Evolutionary conservation across 92 coral and sea anemone genomes (phyloP), one percentile per base, ranked within the genome.

Genomic region (Palythoa heliodiscus): DNA sequence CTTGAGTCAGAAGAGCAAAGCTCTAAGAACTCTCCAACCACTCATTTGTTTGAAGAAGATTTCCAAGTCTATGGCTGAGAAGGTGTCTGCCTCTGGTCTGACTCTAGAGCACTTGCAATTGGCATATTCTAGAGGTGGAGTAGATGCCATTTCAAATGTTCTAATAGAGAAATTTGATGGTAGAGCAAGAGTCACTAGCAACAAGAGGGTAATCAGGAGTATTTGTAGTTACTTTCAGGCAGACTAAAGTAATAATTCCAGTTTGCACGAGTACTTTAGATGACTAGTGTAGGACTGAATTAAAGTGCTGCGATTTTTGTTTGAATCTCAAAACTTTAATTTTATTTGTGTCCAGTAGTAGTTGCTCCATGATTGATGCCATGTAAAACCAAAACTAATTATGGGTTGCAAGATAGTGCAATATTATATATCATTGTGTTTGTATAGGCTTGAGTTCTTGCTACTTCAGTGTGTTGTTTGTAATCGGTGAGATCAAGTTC

Each of bases 111-210:
- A 86, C 82, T 37, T 86, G 83, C 68, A 86, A 52, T 48, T 67
- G 55, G 77, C 66, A 13, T 86, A 39, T 76, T 39, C 24, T 38
- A 47, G 71, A 11, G 77, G 84, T 14, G 89, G 89, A 11, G 35
- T 25, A n/a, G 77, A 86, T 20, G 72, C 50, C 17, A 52, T 86
- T n/a, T 17, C 55, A 5, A 78, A 38, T 17, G 68, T 86, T 16
- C 19, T 86, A 53, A 76, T 76, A 13, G 84, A 86, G 69, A 25
- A 8, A 10, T 17, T 75, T 53, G 77, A 68, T n/a, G 89, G 70
- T 29, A 86, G 71, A 29, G 69, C 84, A 50, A 82, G 89, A 43
- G 89, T 86, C 25, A 86, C 89, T 5, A 86, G 24, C 25, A 86
- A 86, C 40, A 77, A 86, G 53, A 86, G 57, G 58, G 64, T 86